Evolutionary conservation across 2,797 vertebrate species (phyloP).

Genomic region (Sebastes wilsoni): DNA sequence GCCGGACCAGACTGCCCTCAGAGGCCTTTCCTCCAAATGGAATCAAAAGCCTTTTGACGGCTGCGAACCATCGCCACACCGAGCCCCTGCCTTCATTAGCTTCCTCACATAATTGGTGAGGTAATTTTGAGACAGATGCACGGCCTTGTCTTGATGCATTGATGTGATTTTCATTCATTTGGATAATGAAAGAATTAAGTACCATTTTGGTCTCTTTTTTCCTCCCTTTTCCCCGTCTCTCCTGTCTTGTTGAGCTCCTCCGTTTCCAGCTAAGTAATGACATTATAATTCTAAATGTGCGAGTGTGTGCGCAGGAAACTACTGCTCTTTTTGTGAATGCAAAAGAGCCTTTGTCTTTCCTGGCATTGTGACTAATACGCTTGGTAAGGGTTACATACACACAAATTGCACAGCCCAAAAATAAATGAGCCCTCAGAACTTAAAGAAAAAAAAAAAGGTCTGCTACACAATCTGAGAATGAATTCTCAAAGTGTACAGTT

Average conservation of each 20-base stretch:
- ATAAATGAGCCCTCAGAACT: slow-evolving; percentile 33
- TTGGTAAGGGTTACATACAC: slow-evolving; percentile 29
- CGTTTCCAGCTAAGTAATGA: slow-evolving; percentile 71
- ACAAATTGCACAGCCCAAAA: slow-evolving; percentile 8
- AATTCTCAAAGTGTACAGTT: slow-evolving; percentile 22
- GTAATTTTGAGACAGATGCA: slow-evolving; percentile 68
- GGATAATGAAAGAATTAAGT: slow-evolving; percentile 71
- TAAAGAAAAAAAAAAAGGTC: not conserved
- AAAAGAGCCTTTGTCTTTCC: slow-evolving; percentile 61
- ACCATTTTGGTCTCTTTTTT: slow-evolving; percentile 54
- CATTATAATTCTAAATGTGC: slow-evolving; percentile 73
- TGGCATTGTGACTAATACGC: slow-evolving; percentile 57
- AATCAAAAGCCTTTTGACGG: slow-evolving; percentile 60
- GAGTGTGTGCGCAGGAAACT: slow-evolving; percentile 51
- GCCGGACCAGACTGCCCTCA: slow-evolving; percentile 47
- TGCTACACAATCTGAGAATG: slow-evolving; percentile 15
- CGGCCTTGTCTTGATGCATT: slow-evolving; percentile 56
- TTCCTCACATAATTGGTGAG: slow-evolving; percentile 54
- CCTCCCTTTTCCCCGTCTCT: slow-evolving; percentile 35
- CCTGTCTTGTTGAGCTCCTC: slow-evolving; percentile 53
- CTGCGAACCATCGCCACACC: slow-evolving; percentile 27
- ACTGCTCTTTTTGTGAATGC: slow-evolving; percentile 50
- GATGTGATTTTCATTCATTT: slow-evolving; percentile 73
- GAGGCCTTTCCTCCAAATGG: slow-evolving; percentile 49
- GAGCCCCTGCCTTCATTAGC: slow-evolving; percentile 51